Evolutionary conservation across 1,140 invertebrate species (phyloP), one percentile per base, ranked within the genome.

Genomic region (Spodoptera frugiperda): DNA sequence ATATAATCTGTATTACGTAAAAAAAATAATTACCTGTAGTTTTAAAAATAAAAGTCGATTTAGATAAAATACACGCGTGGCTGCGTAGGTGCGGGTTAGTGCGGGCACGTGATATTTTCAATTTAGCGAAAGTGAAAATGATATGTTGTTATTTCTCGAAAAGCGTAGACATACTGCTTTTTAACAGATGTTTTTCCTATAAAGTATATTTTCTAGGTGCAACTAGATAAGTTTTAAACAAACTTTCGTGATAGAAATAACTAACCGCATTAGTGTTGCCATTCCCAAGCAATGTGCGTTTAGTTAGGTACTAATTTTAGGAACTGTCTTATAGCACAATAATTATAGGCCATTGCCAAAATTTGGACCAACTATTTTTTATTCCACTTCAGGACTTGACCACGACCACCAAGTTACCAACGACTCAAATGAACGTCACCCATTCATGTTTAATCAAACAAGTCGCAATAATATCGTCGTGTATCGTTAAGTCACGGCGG

Each of bases 71-170:
- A 30, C 9, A 72, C 9, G 54, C 51, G 17, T 53, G 33, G 33
- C 33, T 39, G 55, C 25, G 19, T 30, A 44, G 25, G 19, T 39
- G 21, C 17, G 9, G 11, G 19, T 30, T 21, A 15, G 19, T 39
- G 21, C 17, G 9, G 11, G 4, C 25, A 10, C 11, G 12, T 57
- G 12, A 57, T 46, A 12, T 57, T 3, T 57, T 15, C 17, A 57
- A 46, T n/a, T 54, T n/a, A 46, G 54, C 19, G 70, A 72, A 72
- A 72, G 54, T 57, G 12, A 11, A 57, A 72, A 46, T 57, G 17
- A 46, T 8, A 9, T 9, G 30, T 72, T 46, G 11, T 46, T 55
- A n/a, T 71, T 9, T 33, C 1, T 2, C 8, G 8, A 15, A 9
- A 39, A 12, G 15, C 5, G 9, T 44, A n/a, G 17, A 25, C 25